A percentile compares a stretch with the other conserved stretches of the same genome.
Evolutionary conservation across 2,797 vertebrate species (phyloP).

Genomic region (Clamator glandarius): DNA sequence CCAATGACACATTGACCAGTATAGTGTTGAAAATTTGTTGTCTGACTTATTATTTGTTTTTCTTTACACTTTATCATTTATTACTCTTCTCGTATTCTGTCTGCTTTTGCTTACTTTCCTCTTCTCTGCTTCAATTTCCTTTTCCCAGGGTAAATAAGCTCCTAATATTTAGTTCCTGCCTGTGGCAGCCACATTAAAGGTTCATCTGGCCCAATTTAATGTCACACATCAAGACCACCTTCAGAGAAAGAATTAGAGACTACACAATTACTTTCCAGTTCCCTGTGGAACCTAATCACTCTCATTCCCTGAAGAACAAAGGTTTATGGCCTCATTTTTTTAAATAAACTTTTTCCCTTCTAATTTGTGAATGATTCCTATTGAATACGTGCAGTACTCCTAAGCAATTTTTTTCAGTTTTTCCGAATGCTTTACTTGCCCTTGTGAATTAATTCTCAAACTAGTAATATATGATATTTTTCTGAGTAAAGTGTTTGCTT

Average conservation of each 20-base stretch:
- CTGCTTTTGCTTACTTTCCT: neutral
- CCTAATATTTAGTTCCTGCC: slow-evolving; percentile 5
- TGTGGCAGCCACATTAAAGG: neutral
- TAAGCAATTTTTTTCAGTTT: neutral
- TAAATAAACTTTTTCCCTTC: neutral
- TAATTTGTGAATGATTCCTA: neutral
- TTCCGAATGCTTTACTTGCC: neutral
- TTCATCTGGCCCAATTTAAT: slow-evolving; percentile 2
- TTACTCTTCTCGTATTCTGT: neutral
- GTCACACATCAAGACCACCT: neutral
- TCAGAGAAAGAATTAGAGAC: neutral
- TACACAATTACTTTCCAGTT: slow-evolving; percentile 17
- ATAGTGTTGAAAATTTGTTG: neutral
- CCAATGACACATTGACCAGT: neutral
- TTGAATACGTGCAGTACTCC: neutral
- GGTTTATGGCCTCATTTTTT: neutral
- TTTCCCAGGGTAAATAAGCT: neutral
- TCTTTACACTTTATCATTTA: neutral
- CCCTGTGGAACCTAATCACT: neutral
- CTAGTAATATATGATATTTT: neutral
- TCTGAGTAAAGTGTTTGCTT: neutral
- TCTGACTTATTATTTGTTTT: neutral
- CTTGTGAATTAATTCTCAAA: neutral
- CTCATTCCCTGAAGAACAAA: neutral
- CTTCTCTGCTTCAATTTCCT: slow-evolving; percentile 5